phyloP scores from a whole-genome alignment of 2,888 invertebrate species.

The Xestia sexstrigata region DNA sequence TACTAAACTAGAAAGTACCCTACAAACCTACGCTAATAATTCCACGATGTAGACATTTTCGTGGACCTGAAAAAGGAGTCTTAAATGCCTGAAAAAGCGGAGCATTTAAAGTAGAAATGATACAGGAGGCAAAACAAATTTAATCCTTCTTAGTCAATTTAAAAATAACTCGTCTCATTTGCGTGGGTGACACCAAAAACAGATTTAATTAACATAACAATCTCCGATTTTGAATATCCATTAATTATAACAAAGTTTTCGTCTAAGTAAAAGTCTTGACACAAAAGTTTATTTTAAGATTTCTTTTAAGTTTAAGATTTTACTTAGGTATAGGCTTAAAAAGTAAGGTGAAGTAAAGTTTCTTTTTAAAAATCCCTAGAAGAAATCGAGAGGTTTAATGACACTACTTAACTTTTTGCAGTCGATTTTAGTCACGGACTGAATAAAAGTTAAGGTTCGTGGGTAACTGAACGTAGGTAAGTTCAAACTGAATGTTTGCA shows the following conservation, averaged over 20 bases:
- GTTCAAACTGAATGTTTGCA: neutral
- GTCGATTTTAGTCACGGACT: neutral
- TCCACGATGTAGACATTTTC: no score
- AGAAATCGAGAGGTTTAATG: neutral
- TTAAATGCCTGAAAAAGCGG: no score
- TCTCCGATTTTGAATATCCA: constrained; percentile 2
- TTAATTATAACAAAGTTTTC: constrained; percentile 8
- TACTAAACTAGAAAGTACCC: no score
- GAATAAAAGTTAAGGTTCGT: neutral
- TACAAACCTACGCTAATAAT: neutral
- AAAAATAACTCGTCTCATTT: neutral
- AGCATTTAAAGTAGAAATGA: neutral
- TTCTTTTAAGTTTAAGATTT: neutral
- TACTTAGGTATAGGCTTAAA: neutral
- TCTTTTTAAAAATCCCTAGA: neutral
- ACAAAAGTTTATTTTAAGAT: neutral
- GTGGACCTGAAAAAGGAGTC: no score
- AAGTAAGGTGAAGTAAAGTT: no score
- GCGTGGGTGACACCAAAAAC: neutral
- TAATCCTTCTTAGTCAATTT: neutral
- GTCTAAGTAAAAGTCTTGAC: neutral
- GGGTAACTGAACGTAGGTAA: neutral
- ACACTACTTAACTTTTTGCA: constrained; percentile 7
- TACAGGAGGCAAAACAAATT: neutral
- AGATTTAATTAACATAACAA: neutral